Base-by-base conservation (phyloP, 2,888 invertebrate species). In the Acleris laterana region DNA sequence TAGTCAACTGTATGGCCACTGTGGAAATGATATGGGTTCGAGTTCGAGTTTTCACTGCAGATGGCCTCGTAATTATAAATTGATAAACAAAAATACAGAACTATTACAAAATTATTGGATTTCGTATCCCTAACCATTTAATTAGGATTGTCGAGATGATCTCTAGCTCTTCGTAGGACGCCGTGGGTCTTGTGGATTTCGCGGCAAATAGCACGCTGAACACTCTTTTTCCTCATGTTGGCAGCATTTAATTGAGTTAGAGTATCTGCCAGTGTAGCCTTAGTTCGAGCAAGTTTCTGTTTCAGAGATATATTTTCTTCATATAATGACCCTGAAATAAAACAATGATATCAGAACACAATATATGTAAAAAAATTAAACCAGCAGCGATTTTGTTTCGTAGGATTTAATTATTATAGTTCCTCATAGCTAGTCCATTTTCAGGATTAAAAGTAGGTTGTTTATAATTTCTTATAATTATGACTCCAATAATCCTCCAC, bases 161-260 rank as follows among this genome's bases (percentile, higher is more conserved):
- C 95, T 71, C 96, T 95, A 49, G 96, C 96, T 86, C 95, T 95
- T 68, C 95, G 95, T 69, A 97, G 90, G 57, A 96, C 96, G 74
- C 95, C 95, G 73, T 96, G 96, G 25, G 96, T 96, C 88, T 96
- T 96, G 79, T 96, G 95, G 75, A 97, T 95, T 87, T 97, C 96
- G 77, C 95, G 94, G 82, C 96, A 96, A 81, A 98, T 97, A 52
- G 97, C 96, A 77, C 96, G 95, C 83, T 97, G 97, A 44, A 97
- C 96, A 84, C 95, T 95, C 79, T 95, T 95, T 84, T 97, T 97
- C 73, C 95, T 95, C 84, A 96, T 94, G 84, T 97, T 97, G 55
- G 97, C 95, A 16, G 95, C 93, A 73, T 95, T 95, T 58, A 97
- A 89, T 81, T 97, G 96, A 65, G 95, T 94, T 71, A 96, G 94